These are phyloP conservation scores for Lutra lutra DNA, from an alignment of 2,797 vertebrate species.

Conservation along the genomic window DNA sequence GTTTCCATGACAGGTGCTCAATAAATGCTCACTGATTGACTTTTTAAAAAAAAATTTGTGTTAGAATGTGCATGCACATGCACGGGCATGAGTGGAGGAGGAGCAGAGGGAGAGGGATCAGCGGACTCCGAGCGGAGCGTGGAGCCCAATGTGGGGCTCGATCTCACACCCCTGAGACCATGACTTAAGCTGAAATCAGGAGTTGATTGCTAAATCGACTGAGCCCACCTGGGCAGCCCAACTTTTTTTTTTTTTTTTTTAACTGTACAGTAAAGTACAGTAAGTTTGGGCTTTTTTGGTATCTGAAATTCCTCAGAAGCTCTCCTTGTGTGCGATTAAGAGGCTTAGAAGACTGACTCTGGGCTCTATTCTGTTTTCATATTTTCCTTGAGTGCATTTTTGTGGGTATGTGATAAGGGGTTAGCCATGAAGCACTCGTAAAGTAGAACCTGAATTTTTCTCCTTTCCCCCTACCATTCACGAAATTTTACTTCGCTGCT, in stretches of 20 bases:
- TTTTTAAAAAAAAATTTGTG: neutral
- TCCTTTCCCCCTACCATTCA: neutral
- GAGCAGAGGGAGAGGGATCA: neutral
- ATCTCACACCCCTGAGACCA: neutral
- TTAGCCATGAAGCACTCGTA: constrained; percentile 41
- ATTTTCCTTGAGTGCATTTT: constrained; percentile 28
- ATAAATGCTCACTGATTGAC: constrained; percentile 52
- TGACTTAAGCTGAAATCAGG: neutral
- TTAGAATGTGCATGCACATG: neutral
- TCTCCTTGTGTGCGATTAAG: neutral
- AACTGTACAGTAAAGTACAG: neutral
- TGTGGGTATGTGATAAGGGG: neutral
- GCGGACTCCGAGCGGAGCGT: neutral
- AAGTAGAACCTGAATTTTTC: constrained; percentile 31
- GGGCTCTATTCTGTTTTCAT: neutral
- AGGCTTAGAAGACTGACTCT: neutral
- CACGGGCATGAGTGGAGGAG: neutral
- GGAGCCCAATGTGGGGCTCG: neutral
- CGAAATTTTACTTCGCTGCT: constrained; percentile 28
- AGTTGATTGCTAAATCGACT: neutral
- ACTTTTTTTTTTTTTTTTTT: neutral
- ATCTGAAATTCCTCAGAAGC: constrained; percentile 36
- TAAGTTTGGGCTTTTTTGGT: constrained; percentile 39
- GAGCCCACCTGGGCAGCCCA: neutral
- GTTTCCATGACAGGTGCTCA: constrained; percentile 39